These are phyloP conservation scores for Meteorus colon DNA, from an alignment of 2,888 invertebrate species.

Conservation along the genomic window DNA sequence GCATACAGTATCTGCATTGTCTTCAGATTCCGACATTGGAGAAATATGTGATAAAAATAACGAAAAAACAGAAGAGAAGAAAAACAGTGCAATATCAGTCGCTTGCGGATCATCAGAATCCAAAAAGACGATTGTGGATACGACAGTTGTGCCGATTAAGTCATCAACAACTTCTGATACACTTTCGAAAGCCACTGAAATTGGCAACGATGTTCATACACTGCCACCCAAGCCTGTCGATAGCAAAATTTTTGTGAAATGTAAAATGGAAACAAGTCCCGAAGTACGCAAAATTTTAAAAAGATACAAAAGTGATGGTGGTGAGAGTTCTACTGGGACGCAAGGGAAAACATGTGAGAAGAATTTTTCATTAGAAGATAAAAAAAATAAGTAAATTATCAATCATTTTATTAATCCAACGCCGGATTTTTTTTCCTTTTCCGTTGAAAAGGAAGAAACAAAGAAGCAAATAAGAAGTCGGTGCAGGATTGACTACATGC, in stretches of 20 bases:
- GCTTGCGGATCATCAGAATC: background rate
- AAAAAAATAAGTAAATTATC: conserved; percentile 53
- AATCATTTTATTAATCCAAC: conserved; percentile 2
- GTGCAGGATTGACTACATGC: background rate
- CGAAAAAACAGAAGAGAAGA: background rate
- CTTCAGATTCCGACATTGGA: background rate
- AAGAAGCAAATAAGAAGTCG: background rate
- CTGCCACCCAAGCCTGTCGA: conserved; percentile 21
- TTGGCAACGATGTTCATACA: conserved; percentile 23
- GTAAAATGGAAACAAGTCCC: conserved; percentile 52
- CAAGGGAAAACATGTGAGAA: conserved; percentile 41
- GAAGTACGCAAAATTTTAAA: conserved; percentile 60
- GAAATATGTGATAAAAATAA: conserved; percentile 20
- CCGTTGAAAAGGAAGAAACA: background rate
- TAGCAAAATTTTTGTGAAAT: conserved; percentile 50
- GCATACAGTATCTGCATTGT: no score
- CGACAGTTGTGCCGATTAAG: background rate
- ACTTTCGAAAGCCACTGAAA: background rate
- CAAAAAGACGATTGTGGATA: background rate
- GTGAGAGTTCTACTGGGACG: conserved; percentile 27
- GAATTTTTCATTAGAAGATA: conserved; percentile 50
- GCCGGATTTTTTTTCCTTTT: conserved; percentile 13
- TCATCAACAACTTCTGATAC: background rate
- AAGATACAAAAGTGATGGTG: conserved; percentile 58
- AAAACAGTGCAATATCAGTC: background rate